phyloP scores from a whole-genome alignment of 2,113 vertebrate species.

The Clarias batrachus region DNA sequence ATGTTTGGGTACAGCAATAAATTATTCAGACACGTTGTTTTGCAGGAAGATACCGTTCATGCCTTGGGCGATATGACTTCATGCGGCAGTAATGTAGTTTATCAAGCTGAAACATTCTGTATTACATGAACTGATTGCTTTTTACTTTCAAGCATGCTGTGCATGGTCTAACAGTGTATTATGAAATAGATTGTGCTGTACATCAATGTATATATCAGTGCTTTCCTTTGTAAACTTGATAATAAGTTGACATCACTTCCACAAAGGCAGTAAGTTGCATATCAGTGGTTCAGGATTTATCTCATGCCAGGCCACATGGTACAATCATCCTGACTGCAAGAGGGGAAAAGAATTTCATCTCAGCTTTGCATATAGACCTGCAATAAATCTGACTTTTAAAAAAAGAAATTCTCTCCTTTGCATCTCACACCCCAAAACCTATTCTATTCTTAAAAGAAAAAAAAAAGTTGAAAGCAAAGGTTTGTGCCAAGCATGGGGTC shows the following conservation, averaged over 20 bases:
- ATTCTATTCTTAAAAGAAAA: not conserved
- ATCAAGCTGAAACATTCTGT: not conserved
- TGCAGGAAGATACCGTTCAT: not conserved
- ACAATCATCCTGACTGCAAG: not conserved
- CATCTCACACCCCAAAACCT: not conserved
- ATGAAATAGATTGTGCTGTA: constrained; percentile 13
- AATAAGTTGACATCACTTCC: constrained; percentile 1
- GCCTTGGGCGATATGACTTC: constrained; percentile 24
- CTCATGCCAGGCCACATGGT: not conserved
- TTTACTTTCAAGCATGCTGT: constrained; percentile 24
- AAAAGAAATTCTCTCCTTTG: not conserved
- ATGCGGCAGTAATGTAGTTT: constrained; percentile 13
- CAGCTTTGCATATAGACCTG: not conserved
- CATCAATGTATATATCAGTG: not conserved
- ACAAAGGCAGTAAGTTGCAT: not conserved
- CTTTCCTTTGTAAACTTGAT: not conserved
- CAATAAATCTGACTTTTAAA: not conserved
- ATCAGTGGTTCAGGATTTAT: not conserved
- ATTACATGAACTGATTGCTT: not conserved
- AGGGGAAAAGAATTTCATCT: not conserved
- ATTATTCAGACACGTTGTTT: not conserved
- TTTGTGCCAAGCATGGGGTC: not conserved
- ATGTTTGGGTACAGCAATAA: not conserved
- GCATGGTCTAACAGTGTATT: not conserved
- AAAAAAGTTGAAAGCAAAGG: not conserved